Evolutionary conservation across 2,888 invertebrate species (phyloP), one percentile per base, ranked within the genome.

Genomic region (Macaria liturata): DNA sequence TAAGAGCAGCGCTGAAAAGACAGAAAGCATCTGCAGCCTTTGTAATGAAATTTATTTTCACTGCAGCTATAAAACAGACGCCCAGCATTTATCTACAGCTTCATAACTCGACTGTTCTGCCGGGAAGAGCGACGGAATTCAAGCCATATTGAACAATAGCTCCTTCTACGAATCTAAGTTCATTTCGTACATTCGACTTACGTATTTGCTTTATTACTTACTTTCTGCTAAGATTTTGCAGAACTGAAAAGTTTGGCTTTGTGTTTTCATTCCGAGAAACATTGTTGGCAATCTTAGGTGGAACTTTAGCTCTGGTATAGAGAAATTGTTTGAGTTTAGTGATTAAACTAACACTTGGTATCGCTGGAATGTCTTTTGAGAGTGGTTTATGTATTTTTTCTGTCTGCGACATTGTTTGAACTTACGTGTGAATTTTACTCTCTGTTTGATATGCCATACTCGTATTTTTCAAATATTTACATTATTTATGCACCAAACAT

Each of bases 101-200:
- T 81, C 79, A 84, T 81, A 81, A 78, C 78, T 75, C 62, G 68
- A 55, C 64, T 49, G 64, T 5, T 42, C 42, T 42, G 64, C 67
- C 60, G 70, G 76, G 73, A 78, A 82, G 80, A 79, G 79, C 78
- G 62, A 67, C 74, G 73, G 75, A 79, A 82, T 82, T 78, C 71
- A 68, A 65, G 67, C 69, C 74, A 68, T 75, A 77, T 74, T 74
- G 78, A 71, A 82, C 80, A 81, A 81, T 77, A 70, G 71, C 64
- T 66, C 68, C 72, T 70, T 69, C 64, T 72, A 66, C 74, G 71
- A 75, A 75, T 75, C 62, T 67, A 68, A 68, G 68, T 72, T 71
- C 67, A 75, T 72, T 74, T 67, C 64, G 59, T 62, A 70, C 66
- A 67, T 67, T 62, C 63, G 62, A 59, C 54, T 65, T 62, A 62